Conservation (phyloP, 2,888 invertebrate species). For the Drosophila falleni region DNA sequence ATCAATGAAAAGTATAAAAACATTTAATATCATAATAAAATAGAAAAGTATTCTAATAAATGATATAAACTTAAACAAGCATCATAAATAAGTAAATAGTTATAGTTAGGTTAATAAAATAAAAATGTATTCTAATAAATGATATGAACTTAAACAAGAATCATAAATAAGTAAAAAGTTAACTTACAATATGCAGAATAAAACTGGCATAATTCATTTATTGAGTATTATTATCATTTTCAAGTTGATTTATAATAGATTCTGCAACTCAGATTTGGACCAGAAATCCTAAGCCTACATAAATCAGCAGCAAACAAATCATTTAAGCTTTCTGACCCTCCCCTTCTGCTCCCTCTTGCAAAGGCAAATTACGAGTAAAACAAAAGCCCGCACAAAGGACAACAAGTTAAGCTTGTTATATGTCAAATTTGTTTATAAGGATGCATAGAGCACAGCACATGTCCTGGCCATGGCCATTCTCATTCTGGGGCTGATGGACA, state of each 20-base stretch:
- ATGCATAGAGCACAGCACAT: slow-evolving; percentile 31
- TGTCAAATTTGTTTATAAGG: slow-evolving; percentile 74
- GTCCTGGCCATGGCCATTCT: slow-evolving; percentile 27
- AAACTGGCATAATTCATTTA: background rate
- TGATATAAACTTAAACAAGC: background rate
- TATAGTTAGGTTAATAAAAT: background rate
- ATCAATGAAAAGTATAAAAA: slow-evolving; percentile 22
- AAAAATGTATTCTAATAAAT: background rate
- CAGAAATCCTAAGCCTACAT: slow-evolving; percentile 60
- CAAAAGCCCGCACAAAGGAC: slow-evolving; percentile 53
- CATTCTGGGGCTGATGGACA: slow-evolving; percentile 39
- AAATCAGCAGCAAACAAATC: slow-evolving; percentile 73
- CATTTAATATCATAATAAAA: background rate
- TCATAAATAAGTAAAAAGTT: background rate
- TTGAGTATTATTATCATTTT: slow-evolving; percentile 1
- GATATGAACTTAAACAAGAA: background rate
- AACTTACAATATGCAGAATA: no score
- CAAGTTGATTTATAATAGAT: slow-evolving; percentile 3
- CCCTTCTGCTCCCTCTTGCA: no score
- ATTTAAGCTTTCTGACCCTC: slow-evolving; percentile 52
- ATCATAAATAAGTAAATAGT: background rate
- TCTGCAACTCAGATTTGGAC: slow-evolving; percentile 18
- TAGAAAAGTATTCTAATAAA: background rate
- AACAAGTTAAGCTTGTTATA: slow-evolving; percentile 77
- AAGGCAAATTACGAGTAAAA: slow-evolving; percentile 27